These are phyloP conservation scores for Zhuqinia jingwanae DNA, from an alignment of 2,888 invertebrate species.

Conservation along the genomic window DNA sequence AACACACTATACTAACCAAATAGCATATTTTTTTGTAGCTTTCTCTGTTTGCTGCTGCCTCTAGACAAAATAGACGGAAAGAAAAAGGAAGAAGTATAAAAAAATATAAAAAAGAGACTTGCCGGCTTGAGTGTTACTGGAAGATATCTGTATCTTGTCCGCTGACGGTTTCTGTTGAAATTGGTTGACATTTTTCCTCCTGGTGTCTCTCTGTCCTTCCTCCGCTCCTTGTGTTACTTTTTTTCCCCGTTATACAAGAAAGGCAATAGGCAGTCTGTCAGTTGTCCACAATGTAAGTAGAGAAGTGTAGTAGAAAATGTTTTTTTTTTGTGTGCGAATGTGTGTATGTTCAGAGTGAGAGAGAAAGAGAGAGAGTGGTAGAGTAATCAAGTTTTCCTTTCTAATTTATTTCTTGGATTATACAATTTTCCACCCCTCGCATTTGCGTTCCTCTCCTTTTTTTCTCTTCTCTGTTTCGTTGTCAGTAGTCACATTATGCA, in stretches of 20 bases:
- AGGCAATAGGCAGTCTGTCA: conserved; percentile 44
- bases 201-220: conserved; percentile 9
- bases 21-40: no score
- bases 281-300: conserved; percentile 38
- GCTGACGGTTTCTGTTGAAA: conserved; percentile 74
- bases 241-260: neutral
- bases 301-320: no score
- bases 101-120: conserved; percentile 67
- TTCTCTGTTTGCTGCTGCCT: no score
- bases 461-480: neutral
- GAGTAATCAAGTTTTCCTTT: conserved; percentile 47
- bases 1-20: no score
- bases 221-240: neutral
- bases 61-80: neutral
- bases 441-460: conserved; percentile 7
- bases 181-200: conserved; percentile 66
- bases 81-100: conserved; percentile 23
- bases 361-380: no score
- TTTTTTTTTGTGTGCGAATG: conserved; percentile 21
- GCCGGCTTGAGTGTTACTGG: conserved; percentile 79
- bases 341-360: neutral
- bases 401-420: conserved; percentile 49
- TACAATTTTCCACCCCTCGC: conserved; percentile 25
- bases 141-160: conserved; percentile 79
- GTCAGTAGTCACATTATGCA: conserved; percentile 50